Conservation (phyloP, 1,140 invertebrate genomes). For the Pseudomyrmex flavicornis region DNA sequence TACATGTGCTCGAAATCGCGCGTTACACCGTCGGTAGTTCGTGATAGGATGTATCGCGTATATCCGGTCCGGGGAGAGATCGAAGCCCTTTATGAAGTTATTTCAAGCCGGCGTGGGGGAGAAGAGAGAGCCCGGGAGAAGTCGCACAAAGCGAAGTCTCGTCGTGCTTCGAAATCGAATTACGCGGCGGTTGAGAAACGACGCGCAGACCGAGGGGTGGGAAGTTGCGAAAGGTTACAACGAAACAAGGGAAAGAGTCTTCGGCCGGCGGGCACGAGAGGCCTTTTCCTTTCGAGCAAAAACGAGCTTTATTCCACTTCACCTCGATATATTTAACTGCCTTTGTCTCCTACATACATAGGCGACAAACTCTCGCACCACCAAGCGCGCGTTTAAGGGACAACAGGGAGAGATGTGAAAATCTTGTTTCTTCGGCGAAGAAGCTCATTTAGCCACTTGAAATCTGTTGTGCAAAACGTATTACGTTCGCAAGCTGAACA, state of each 20-base stretch:
- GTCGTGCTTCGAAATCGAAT: slow-evolving; percentile 58
- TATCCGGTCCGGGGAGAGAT: slow-evolving; percentile 10
- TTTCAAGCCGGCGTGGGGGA: slow-evolving; percentile 39
- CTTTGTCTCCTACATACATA: slow-evolving; percentile 60
- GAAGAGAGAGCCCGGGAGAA: slow-evolving; percentile 24
- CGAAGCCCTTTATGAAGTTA: slow-evolving; percentile 54
- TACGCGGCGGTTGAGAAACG: slow-evolving; percentile 53
- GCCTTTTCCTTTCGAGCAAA: slow-evolving; percentile 41
- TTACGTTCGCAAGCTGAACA: neutral
- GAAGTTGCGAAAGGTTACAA: slow-evolving; percentile 44
- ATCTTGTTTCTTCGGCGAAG: slow-evolving; percentile 4
- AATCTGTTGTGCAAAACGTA: neutral
- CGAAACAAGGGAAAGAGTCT: slow-evolving; percentile 26
- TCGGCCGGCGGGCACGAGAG: neutral
- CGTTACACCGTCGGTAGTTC: neutral
- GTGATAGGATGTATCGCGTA: slow-evolving; percentile 22
- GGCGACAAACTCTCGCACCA: slow-evolving; percentile 39
- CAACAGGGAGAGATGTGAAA: neutral
- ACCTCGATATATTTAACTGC: slow-evolving; percentile 66
- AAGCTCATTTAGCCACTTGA: slow-evolving; percentile 12
- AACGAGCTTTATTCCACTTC: slow-evolving; percentile 62
- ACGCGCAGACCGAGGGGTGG: slow-evolving; percentile 22
- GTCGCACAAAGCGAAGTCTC: slow-evolving; percentile 46
- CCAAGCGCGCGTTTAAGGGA: slow-evolving; percentile 6
- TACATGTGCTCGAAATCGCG: too few relatives aligned